Percentiles rank a stretch among this genome's conserved stretches.
Conservation (phyloP, 2,113 vertebrate species). For the Corythoichthys haematopterus region DNA sequence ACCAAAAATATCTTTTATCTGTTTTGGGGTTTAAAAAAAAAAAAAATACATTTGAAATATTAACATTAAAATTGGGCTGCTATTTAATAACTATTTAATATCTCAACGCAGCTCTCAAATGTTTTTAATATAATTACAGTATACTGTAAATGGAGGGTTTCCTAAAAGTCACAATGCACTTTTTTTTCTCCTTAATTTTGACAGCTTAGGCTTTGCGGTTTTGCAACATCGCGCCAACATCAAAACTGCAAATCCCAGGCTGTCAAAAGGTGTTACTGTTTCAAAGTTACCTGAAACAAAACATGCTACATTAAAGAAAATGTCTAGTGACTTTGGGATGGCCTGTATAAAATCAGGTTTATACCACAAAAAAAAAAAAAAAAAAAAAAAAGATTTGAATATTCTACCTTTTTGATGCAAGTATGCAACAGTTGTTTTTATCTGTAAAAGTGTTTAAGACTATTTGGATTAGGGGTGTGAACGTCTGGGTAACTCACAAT, state of each 20-base stretch:
- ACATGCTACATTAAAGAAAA: neutral
- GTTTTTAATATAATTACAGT: neutral
- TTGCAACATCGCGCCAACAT: too few species aligned
- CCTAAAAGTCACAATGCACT: too few species aligned
- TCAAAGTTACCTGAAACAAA: neutral
- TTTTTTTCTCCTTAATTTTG: too few species aligned
- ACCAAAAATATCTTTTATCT: neutral
- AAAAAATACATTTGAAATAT: too few species aligned
- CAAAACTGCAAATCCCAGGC: neutral
- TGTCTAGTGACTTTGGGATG: too few species aligned
- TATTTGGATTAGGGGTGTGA: constrained; percentile 6
- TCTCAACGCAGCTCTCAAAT: neutral
- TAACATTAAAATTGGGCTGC: too few species aligned
- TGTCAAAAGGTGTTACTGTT: neutral
- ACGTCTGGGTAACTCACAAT: too few species aligned
- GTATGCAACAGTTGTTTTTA: constrained; percentile 22
- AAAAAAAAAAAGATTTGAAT: neutral
- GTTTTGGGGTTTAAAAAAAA: neutral
- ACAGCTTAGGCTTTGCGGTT: too few species aligned
- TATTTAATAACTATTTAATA: neutral
- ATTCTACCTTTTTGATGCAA: constrained; percentile 10
- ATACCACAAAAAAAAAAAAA: neutral
- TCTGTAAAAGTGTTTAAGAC: constrained; percentile 39
- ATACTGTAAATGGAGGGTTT: too few species aligned
- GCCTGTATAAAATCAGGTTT: neutral